A percentile compares a stretch with the other conserved stretches of the same genome.
Evolutionary conservation across 35 echinoderm and acorn worm species (phyloP).

Genomic region (Acanthaster planci): DNA sequence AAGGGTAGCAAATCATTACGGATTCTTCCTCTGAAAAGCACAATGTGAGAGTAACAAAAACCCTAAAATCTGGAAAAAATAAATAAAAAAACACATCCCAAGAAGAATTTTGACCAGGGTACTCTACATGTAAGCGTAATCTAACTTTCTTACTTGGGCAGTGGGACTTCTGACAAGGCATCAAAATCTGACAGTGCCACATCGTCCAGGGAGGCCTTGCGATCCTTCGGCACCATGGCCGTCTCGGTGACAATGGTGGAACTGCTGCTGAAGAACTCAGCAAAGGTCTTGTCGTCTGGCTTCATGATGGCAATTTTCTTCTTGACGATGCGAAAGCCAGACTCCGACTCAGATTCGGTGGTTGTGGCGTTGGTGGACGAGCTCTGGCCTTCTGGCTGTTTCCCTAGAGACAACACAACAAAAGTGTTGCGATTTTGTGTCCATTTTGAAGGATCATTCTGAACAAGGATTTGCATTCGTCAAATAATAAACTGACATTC

Average conservation of each 20-base stretch:
- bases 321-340: constrained; percentile 69
- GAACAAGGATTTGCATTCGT: too few relatives aligned
- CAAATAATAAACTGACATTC: too few relatives aligned
- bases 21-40: too few relatives aligned
- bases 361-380: constrained; percentile 53
- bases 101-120: too few relatives aligned
- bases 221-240: constrained; percentile 14
- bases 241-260: constrained; percentile 31
- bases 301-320: constrained; percentile 75
- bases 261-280: constrained; percentile 85
- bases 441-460: too few relatives aligned
- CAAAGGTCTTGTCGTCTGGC: constrained; percentile 84
- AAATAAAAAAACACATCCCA: too few relatives aligned
- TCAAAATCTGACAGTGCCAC: constrained; percentile 92
- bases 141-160: constrained; percentile 61
- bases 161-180: constrained; percentile 66
- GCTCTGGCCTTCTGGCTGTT: constrained; percentile 35
- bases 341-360: constrained; percentile 72
- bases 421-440: too few relatives aligned
- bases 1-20: too few relatives aligned
- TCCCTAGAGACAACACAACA: background rate
- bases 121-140: too few relatives aligned
- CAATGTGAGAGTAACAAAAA: too few relatives aligned
- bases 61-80: too few relatives aligned
- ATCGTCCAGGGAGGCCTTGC: constrained; percentile 30